These are phyloP conservation scores for Pelobates cultripes DNA, from an alignment of 2,797 vertebrate genomes.

Conservation along the genomic window DNA sequence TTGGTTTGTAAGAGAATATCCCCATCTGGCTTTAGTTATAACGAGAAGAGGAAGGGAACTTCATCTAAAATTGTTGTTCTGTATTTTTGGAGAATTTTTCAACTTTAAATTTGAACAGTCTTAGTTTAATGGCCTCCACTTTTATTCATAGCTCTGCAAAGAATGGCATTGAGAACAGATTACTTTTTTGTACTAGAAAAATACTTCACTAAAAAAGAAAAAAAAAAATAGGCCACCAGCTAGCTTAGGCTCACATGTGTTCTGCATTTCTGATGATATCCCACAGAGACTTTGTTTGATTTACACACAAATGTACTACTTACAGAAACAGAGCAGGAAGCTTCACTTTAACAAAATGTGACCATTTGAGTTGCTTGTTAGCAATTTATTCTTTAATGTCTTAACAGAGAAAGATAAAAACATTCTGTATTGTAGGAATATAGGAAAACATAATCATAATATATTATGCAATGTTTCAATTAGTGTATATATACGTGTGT, in stretches of 20 bases:
- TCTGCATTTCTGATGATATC: conserved; percentile 68
- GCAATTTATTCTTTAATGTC: conserved; percentile 21
- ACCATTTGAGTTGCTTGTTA: neutral
- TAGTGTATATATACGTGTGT: too few species aligned
- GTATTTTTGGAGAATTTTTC: neutral
- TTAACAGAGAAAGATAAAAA: conserved; percentile 17
- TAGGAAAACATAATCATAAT: too few species aligned
- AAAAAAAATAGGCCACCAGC: conserved; percentile 11
- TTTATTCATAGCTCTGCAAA: too few species aligned
- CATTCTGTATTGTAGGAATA: too few species aligned
- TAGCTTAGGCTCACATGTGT: conserved; percentile 59
- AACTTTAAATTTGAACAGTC: too few species aligned
- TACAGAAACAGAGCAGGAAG: conserved; percentile 58
- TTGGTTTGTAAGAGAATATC: neutral
- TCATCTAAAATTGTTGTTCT: neutral
- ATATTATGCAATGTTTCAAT: too few species aligned
- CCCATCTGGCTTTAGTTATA: conserved; percentile 33
- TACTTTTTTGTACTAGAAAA: neutral
- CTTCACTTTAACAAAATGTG: conserved; percentile 28
- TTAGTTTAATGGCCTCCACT: too few species aligned
- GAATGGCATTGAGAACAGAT: neutral
- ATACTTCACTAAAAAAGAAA: neutral
- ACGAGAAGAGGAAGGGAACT: neutral
- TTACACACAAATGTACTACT: conserved; percentile 74
- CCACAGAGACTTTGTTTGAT: conserved; percentile 71